Evolutionary conservation across 2,113 vertebrate genomes (phyloP).

Genomic region (Ibidorhyncha struthersii): DNA sequence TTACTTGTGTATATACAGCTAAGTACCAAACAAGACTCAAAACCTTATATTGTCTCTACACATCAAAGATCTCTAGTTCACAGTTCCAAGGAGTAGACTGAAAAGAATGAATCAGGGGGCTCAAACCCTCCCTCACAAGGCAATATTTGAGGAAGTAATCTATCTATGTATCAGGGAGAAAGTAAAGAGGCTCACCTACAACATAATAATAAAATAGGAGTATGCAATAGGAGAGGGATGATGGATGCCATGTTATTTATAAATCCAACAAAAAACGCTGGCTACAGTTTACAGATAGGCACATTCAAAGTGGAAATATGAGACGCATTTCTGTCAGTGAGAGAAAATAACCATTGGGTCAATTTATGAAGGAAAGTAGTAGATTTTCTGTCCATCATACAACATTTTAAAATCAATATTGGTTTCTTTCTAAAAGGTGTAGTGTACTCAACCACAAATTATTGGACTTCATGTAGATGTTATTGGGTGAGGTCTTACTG

Average conservation of each 20-base stretch:
- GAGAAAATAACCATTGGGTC: not conserved
- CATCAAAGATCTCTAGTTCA: not conserved
- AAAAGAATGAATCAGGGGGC: not conserved
- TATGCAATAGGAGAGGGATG: not conserved
- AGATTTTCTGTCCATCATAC: not conserved
- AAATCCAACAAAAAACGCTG: not conserved
- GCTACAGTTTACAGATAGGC: not conserved
- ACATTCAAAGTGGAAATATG: not conserved
- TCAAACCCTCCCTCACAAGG: not conserved
- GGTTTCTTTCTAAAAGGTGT: not conserved
- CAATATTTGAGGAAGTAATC: not conserved
- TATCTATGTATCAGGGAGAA: not conserved
- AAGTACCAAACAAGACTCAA: not conserved
- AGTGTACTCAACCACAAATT: not conserved
- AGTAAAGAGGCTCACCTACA: not conserved
- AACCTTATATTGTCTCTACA: not conserved
- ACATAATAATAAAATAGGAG: not conserved
- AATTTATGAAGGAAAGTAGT: not conserved
- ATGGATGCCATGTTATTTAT: not conserved
- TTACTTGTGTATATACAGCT: not conserved
- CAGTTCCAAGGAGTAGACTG: not conserved
- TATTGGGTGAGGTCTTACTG: not conserved
- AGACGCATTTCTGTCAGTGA: not conserved
- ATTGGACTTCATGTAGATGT: not conserved
- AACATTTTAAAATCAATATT: constrained; percentile 19